Base-by-base conservation (phyloP, 23 tunicate genomes). In the Diplosoma virens region DNA sequence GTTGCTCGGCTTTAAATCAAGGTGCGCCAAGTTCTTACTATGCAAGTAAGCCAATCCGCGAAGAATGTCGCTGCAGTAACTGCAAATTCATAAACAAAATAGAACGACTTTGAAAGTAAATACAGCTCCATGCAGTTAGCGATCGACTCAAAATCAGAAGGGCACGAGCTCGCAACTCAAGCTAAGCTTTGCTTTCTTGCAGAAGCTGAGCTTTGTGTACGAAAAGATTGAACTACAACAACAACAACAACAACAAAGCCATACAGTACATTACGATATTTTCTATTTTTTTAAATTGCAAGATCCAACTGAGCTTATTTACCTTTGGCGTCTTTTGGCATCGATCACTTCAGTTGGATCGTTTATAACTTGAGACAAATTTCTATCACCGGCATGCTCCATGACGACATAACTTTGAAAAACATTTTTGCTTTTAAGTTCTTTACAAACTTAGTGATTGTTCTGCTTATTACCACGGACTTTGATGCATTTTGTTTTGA, bases 1-100 rank as follows among this genome's bases (percentile, higher is more conserved):
- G 82, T 90, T 90, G 48, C 97, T 86, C 17, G 97, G 97, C 67
- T 90, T 90, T 46, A 90, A 37, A 65, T 90, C 97, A 0, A 90
- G 71, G 74, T 90, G 97, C 0, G 82, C 97, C 21, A 90, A 48
- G 16, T 68, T 37, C 1, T 79, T 34, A 0, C 35, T 30, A 61
- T 90, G 97, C 26, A 90, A 37, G 54, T 90, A 90, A 26, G 28
- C 41, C 47, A 90, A 46, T 0, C 86, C 97, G 27, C 59, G 24
- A 0, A 90, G 54, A 30, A 90, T 84, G 30, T 90, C 90, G n/a
- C 50, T 30, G 6, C 73, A 59, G 27, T 53, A 84, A 25, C 89
- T 84, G 28, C 14, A 76, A 56, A 26, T n/a, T n/a, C n/a, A n/a
- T n/a, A n/a, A n/a, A n/a, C n/a, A n/a, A n/a, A n/a, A n/a, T n/a